Evolutionary conservation across 1,140 invertebrate genomes (phyloP), one percentile per base, ranked within the genome.

Genomic region (Ceratosolen solmsi): DNA sequence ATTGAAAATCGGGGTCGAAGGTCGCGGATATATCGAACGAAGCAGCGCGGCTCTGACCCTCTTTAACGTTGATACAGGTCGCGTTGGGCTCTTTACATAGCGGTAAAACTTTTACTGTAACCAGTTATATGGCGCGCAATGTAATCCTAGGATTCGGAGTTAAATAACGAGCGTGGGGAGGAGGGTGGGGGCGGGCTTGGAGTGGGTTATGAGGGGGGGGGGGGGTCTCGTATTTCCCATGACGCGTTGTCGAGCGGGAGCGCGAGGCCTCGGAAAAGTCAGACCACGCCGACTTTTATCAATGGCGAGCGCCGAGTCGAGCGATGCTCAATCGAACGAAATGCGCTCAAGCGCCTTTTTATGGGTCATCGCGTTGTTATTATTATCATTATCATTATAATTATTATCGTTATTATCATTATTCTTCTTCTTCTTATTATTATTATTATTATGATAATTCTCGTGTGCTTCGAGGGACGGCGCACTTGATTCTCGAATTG

Each of bases 1-100:
- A 41, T 79, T 79, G 68, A 74, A 73, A 80, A 74, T 80, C 70
- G 38, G 68, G 79, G 79, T 74, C 79, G 71, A 74, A 80, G 79
- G 79, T 81, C 72, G 79, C 5, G 9, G n/a, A n/a, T n/a, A n/a
- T n/a, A n/a, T n/a, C n/a, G n/a, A n/a, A n/a, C n/a, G n/a, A n/a
- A n/a, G n/a, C n/a, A n/a, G n/a, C n/a, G n/a, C n/a, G 25, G 36
- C 73, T 22, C 13, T 73, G 70, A 80, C 70, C 70, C 79, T 73
- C 33, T 58, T 80, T 11, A 17, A 7, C 60, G 70, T 25, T 25
- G 38, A 68, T 78, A 51, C 77, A 36, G 58, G 58, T 65, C 38
- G 46, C 38, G 46, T 27, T 56, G 17, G 20, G 41, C 60, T 68
- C 68, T 56, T 56, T 71, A n/a, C 27, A 49, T 76, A 81, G 79